Evolutionary conservation across 2,888 invertebrate species (phyloP), one percentile per base, ranked within the genome.

Genomic region (Yponomeuta evonymella): DNA sequence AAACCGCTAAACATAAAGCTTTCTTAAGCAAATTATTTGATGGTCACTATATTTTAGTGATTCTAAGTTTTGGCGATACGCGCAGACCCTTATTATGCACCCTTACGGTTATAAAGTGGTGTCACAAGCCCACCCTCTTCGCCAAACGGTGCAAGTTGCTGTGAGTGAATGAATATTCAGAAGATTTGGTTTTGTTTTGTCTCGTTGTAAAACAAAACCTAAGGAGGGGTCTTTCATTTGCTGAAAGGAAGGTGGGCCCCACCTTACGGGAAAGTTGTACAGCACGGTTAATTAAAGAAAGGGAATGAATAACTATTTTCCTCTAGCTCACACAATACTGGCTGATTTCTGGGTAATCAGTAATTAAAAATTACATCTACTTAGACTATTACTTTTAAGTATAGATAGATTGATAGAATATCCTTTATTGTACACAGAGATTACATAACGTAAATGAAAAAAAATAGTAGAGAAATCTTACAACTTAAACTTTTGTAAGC

Each of bases 131-230:
- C 77, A 76, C 76, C 75, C 76, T 71, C 74, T 71, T 71, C 70
- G 73, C 69, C 74, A 71, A 76, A 75, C 75, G 78, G 79, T 81
- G 81, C 79, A 81, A 79, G 77, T 77, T 78, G 79, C 75, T 79
- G 78, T 78, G 76, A 79, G 9, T 30, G 30, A 65, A 84, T 88
- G 85, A 85, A 87, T 88, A 87, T 86, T 85, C 82, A 78, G 71
- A 67, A 70, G 69, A 69, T 62, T 65, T 70, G 36, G 51, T 66
- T 36, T 66, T 69, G 58, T 63, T 71, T 70, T 33, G 3, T 65
- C 30, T 29, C 30, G 65, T 30, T 65, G 15, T 58, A 58, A 58
- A 58, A 58, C 51, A 58, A 58, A 58, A 58, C 51, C 12, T 58
- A 58, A 58, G 15, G 51, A 58, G 12, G 51, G 51, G 15, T 12